These are phyloP conservation scores for Adela reaumurella DNA, from an alignment of 2,888 invertebrate species.

Conservation along the genomic window DNA sequence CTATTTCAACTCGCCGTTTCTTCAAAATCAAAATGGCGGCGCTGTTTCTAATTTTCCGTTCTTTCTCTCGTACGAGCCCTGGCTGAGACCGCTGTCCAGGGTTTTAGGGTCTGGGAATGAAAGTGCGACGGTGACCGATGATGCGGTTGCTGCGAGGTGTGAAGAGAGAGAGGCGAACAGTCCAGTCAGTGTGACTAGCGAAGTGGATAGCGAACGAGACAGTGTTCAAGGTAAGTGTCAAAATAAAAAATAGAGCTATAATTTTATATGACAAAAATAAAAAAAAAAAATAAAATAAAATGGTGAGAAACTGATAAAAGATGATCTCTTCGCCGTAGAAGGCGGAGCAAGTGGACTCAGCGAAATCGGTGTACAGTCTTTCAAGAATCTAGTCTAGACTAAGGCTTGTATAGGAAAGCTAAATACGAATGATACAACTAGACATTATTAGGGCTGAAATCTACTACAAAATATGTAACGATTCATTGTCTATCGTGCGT, in stretches of 20 bases:
- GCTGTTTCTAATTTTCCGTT: slow-evolving; percentile 33
- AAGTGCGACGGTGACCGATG: neutral
- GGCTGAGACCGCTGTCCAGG: slow-evolving; percentile 32
- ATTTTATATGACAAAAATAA: too few relatives aligned
- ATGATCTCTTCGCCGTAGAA: too few relatives aligned
- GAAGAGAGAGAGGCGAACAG: slow-evolving; percentile 33
- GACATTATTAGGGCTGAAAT: too few relatives aligned
- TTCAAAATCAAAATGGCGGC: slow-evolving; percentile 38
- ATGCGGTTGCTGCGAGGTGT: slow-evolving; percentile 3
- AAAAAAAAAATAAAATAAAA: too few relatives aligned
- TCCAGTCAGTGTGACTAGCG: slow-evolving; percentile 47
- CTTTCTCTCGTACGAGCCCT: slow-evolving; percentile 44
- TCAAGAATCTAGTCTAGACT: too few relatives aligned
- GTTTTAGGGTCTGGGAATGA: slow-evolving; percentile 20
- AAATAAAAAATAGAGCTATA: neutral
- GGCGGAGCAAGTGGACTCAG: too few relatives aligned
- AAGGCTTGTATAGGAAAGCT: too few relatives aligned
- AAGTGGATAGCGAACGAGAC: slow-evolving; percentile 42
- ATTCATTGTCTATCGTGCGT: too few relatives aligned
- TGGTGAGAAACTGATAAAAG: too few relatives aligned
- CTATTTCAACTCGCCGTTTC: slow-evolving; percentile 44
- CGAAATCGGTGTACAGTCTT: too few relatives aligned
- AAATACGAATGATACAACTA: too few relatives aligned
- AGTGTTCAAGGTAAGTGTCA: slow-evolving; percentile 38
- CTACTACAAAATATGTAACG: too few relatives aligned